phyloP scores from a whole-genome alignment of 2,113 vertebrate species.

The Salvelinus sp. region DNA sequence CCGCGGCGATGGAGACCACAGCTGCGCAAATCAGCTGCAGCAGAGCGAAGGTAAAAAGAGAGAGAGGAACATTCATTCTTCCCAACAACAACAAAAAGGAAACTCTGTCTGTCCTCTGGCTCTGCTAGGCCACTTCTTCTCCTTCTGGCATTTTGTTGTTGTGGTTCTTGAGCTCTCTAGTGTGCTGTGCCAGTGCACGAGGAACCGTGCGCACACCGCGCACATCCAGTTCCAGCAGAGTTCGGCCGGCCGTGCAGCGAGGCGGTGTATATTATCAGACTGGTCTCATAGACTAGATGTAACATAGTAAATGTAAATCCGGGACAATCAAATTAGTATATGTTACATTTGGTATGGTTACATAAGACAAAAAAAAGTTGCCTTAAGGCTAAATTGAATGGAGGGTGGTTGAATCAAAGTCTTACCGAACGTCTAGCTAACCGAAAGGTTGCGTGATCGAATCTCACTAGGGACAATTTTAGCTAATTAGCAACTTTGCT shows the following conservation, averaged over 20 bases:
- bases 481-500: no score
- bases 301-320: no score
- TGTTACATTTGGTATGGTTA: no score
- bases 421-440: no score
- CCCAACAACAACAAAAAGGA: conserved; percentile 55
- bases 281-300: no score
- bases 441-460: no score
- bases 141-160: conserved; percentile 70
- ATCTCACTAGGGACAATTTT: no score
- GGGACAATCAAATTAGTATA: no score
- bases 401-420: no score
- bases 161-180: background rate
- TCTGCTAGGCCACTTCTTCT: conserved; percentile 55
- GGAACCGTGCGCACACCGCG: conserved; percentile 39
- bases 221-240: conserved; percentile 24
- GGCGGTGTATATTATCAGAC: no score
- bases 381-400: no score
- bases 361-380: no score
- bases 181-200: conserved; percentile 32
- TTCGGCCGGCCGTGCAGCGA: conserved; percentile 35
- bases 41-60: conserved; percentile 77
- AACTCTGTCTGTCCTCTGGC: conserved; percentile 47
- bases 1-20: conserved; percentile 54
- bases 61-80: conserved; percentile 86
- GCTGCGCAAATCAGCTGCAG: conserved; percentile 68